Evolutionary conservation across 2,797 vertebrate species (phyloP), one percentile per base, ranked within the genome.

Genomic region (Astyanax mexicanus): DNA sequence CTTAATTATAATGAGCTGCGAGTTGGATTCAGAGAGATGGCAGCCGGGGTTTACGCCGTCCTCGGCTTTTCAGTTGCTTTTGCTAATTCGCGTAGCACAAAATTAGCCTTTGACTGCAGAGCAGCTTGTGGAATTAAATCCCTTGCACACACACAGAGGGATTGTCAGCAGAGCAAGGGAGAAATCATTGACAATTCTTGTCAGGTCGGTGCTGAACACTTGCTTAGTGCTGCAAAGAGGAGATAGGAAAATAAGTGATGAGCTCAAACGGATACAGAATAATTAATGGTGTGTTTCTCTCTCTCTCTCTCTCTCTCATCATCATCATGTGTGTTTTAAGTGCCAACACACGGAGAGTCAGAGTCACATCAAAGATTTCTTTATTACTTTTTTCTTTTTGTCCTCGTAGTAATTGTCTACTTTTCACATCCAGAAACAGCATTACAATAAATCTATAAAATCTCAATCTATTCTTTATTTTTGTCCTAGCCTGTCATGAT

Each of bases 151-250:
- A 93, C 89, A 93, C 88, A 90, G 87, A 91, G 88, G 89, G 88
- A 92, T 90, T 90, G 90, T 91, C 87, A 84, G 85, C 79, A 84
- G 87, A 89, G 87, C 86, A 79, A 21, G 25, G 21, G 57, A 81
- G 58, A 87, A 92, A 91, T 90, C 91, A 92, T 93, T 93, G 91
- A 88, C 88, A 91, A 93, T 92, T 92, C 91, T 88, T 84, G 87
- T 92, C 92, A 93, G 89, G 89, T 87, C 88, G 85, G 84, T 79
- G 81, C 81, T 88, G 84, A 88, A 90, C 89, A 90, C 80, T 88
- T 87, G 89, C 89, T 90, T 72, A 77, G 75, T 89, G 87, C 92
- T 92, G 92, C 90, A 86, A 45, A 81, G 88, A 84, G 81, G 88
- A 93, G 93, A 93, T 93, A 92, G 92, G 85, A 86, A 88, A 91